A percentile compares a stretch with the other conserved stretches of the same genome.
These are phyloP conservation scores for Apodemus sylvaticus DNA, from an alignment of 2,113 vertebrate species.

Conservation along the genomic window DNA sequence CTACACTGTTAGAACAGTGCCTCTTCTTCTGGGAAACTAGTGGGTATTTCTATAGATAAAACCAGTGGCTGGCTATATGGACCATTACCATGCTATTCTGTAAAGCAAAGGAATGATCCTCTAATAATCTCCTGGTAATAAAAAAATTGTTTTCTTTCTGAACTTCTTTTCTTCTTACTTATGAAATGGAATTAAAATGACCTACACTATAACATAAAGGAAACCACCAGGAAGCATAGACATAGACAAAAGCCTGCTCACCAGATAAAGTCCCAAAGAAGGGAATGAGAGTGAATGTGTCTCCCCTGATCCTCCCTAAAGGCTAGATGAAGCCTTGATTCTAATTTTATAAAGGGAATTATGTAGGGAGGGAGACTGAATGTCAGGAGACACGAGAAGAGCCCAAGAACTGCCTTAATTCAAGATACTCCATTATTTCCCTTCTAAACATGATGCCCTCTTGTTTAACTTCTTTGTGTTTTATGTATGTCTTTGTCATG, in stretches of 20 bases:
- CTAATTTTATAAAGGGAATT: neutral
- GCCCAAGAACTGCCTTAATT: neutral
- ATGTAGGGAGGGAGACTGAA: neutral
- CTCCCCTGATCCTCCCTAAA: neutral
- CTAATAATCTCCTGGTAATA: neutral
- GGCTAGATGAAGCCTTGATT: neutral
- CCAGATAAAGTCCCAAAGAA: neutral
- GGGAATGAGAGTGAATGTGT: neutral
- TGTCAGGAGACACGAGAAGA: neutral
- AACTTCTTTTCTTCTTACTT: neutral
- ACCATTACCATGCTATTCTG: too few species aligned
- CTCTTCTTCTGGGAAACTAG: constrained; percentile 40
- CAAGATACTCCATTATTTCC: neutral
- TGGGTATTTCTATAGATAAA: constrained; percentile 46
- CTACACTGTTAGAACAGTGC: neutral
- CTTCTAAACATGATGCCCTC: neutral
- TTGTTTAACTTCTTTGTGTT: neutral
- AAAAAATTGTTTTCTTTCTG: neutral
- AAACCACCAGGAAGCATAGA: neutral
- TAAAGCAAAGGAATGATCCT: neutral
- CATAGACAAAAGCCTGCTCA: neutral
- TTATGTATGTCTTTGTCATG: neutral
- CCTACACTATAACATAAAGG: neutral
- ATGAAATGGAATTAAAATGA: neutral
- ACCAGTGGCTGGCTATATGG: neutral